These are phyloP conservation scores for Arothron firmamentum DNA, from an alignment of 2,113 vertebrate genomes.

Conservation along the genomic window DNA sequence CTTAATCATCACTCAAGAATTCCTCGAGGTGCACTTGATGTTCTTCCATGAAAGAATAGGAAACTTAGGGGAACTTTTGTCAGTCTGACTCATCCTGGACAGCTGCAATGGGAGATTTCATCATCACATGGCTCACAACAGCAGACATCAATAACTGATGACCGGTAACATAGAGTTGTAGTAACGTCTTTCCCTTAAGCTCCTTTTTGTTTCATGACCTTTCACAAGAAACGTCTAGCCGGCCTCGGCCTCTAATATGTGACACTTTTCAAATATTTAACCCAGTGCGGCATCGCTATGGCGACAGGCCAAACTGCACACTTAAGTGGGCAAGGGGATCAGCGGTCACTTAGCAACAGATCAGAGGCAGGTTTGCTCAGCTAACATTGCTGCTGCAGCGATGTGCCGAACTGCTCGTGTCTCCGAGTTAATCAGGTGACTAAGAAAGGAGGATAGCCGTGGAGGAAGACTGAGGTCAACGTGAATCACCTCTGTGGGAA, in stretches of 20 bases:
- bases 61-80: constrained; percentile 22
- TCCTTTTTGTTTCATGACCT: constrained; percentile 8
- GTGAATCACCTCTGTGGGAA: constrained; percentile 57
- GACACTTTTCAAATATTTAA: constrained; percentile 66
- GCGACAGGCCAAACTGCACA: constrained; percentile 56
- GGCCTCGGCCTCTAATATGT: constrained; percentile 37
- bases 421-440: constrained; percentile 29
- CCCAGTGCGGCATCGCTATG: constrained; percentile 47
- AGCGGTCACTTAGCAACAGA: constrained; percentile 46
- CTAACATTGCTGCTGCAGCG: constrained; percentile 26
- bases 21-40: background rate
- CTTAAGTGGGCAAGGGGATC: constrained; percentile 29
- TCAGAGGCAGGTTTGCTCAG: constrained; percentile 26
- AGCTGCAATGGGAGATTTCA: constrained; percentile 31
- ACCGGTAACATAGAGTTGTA: no score
- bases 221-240: constrained; percentile 7
- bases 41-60: background rate
- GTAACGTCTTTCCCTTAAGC: background rate
- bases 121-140: background rate
- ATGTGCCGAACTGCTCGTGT: constrained; percentile 20
- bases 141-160: background rate
- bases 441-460: constrained; percentile 11
- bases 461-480: background rate
- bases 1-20: background rate
- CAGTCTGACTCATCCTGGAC: constrained; percentile 41